A percentile compares a stretch with the other conserved stretches of the same genome.
These are phyloP conservation scores for Chaunax sp. DNA, from an alignment of 2,797 vertebrate genomes.

Conservation along the genomic window DNA sequence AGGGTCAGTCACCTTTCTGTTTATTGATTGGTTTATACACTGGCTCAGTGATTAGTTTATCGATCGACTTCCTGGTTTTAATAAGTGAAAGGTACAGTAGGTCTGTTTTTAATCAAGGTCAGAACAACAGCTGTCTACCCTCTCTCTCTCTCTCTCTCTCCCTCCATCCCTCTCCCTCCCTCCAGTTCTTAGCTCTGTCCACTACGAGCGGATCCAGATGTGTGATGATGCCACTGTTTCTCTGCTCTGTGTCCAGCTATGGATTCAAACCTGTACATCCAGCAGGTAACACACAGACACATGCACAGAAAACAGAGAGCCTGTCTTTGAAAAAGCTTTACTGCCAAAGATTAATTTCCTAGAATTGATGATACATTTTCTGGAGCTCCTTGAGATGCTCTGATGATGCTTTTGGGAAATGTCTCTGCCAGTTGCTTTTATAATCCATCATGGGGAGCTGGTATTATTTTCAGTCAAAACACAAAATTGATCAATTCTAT, in stretches of 20 bases:
- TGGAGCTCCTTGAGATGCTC: too few species aligned
- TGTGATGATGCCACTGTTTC: slow-evolving; percentile 87
- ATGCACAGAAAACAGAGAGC: neutral
- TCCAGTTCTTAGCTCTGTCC: slow-evolving; percentile 87
- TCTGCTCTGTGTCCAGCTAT: slow-evolving; percentile 83
- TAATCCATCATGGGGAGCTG: too few species aligned
- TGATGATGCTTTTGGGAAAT: too few species aligned
- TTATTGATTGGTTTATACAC: neutral
- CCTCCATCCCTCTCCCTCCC: neutral
- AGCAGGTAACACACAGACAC: slow-evolving; percentile 82
- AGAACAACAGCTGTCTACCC: neutral
- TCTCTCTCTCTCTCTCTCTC: neutral
- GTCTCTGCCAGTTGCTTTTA: too few species aligned
- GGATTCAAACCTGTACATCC: slow-evolving; percentile 83
- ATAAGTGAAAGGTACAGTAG: neutral
- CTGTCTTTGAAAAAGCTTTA: too few species aligned
- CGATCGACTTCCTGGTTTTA: neutral
- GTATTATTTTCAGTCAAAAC: too few species aligned
- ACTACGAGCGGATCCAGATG: slow-evolving; percentile 89
- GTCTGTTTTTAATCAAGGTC: neutral
- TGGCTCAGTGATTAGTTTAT: neutral
- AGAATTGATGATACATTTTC: too few species aligned
- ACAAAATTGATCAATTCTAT: too few species aligned
- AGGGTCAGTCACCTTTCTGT: slow-evolving; percentile 47
- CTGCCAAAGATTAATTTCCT: too few species aligned